A percentile compares a stretch with the other conserved stretches of the same genome.
Evolutionary conservation across 2,888 invertebrate genomes (phyloP).

Genomic region (Brenthis daphne): DNA sequence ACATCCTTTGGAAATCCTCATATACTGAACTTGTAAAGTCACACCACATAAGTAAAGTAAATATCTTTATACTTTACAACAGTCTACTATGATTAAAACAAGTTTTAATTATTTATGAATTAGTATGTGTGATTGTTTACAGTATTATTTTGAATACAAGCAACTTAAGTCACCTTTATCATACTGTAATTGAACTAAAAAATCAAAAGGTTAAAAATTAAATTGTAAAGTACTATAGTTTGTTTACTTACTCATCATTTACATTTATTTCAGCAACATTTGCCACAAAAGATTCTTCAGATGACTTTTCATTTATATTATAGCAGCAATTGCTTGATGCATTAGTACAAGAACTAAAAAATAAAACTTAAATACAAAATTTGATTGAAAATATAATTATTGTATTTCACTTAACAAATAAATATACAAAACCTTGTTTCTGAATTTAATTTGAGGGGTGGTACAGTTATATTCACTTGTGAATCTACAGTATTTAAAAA

Average conservation of each 20-base stretch:
- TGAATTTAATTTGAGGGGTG: conserved; percentile 69
- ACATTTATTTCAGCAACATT: conserved; percentile 45
- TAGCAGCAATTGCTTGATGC: conserved; percentile 58
- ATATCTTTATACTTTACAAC: too few species aligned
- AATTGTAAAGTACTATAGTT: neutral
- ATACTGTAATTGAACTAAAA: too few species aligned
- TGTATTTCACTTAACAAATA: neutral
- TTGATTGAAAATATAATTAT: conserved; percentile 25
- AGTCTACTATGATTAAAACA: too few species aligned
- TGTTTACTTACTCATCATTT: conserved; percentile 25
- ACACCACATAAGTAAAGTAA: too few species aligned
- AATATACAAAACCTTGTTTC: conserved; percentile 58
- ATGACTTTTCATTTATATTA: conserved; percentile 52
- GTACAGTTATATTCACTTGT: conserved; percentile 58
- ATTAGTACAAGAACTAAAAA: conserved; percentile 50
- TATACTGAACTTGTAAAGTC: too few species aligned
- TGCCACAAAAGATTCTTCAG: conserved; percentile 55
- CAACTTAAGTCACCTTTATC: too few species aligned
- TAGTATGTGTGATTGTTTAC: too few species aligned
- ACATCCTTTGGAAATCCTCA: too few species aligned
- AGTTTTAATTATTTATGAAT: neutral
- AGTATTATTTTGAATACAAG: too few species aligned
- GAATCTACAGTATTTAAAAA: conserved; percentile 70
- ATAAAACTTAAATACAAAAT: neutral
- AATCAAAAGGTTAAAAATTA: too few species aligned